Percentiles rank a stretch among this genome's conserved stretches.
Evolutionary conservation across 2,113 vertebrate species (phyloP).

Genomic region (Platycercus adscitus): DNA sequence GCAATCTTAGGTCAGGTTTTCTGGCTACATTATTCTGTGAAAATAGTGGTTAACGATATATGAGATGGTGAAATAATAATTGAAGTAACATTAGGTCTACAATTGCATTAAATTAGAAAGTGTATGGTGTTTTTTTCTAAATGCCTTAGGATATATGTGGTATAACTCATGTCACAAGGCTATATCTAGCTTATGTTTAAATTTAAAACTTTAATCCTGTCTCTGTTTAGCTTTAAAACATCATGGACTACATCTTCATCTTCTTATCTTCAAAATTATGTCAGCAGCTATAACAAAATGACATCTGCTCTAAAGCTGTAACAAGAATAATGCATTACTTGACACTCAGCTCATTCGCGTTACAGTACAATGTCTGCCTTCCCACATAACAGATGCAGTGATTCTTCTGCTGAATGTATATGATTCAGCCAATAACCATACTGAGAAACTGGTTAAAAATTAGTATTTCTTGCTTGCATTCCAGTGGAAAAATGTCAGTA

Average conservation of each 20-base stretch:
- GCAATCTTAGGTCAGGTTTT: neutral
- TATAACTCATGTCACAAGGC: neutral
- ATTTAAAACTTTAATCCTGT: slow-evolving; percentile 58
- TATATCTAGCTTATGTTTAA: slow-evolving; percentile 36
- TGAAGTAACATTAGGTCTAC: neutral
- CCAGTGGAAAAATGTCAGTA: neutral
- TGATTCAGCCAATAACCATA: neutral
- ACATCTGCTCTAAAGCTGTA: slow-evolving; percentile 38
- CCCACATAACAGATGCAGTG: neutral
- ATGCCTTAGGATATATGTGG: neutral
- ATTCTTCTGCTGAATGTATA: neutral
- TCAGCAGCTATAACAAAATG: slow-evolving; percentile 59
- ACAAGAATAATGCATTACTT: neutral
- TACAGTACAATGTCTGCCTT: neutral
- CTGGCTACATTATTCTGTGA: neutral
- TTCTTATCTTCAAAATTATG: slow-evolving; percentile 63
- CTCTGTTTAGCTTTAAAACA: slow-evolving; percentile 54
- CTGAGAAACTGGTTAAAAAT: neutral
- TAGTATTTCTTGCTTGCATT: neutral
- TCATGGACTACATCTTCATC: slow-evolving; percentile 34
- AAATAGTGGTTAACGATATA: slow-evolving; percentile 13
- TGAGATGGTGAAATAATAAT: neutral
- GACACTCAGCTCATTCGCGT: neutral
- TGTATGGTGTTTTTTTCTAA: fast-evolving
- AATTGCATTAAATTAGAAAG: neutral